Percentiles rank a stretch among this genome's conserved stretches.
These are phyloP conservation scores for Agonopterix alstromeriana DNA, from an alignment of 2,888 invertebrate genomes.

Conservation along the genomic window DNA sequence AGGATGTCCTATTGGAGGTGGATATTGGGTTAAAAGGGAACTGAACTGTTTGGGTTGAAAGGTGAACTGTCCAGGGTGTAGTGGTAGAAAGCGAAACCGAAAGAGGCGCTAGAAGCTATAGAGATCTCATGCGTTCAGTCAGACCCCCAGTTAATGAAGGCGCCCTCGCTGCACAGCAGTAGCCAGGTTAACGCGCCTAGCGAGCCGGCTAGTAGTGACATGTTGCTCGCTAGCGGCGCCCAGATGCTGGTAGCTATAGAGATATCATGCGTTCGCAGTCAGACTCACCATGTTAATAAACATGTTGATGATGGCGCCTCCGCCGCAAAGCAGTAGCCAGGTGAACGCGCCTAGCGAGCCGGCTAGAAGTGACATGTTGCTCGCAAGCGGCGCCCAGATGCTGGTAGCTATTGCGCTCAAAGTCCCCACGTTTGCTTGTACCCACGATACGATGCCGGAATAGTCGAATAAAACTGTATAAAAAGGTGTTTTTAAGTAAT, in stretches of 20 bases:
- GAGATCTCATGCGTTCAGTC: too few relatives aligned
- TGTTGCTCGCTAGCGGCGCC: constrained; percentile 94
- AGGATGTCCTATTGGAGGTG: too few relatives aligned
- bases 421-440: constrained; percentile 93
- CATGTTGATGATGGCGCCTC: constrained; percentile 93
- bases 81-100: too few relatives aligned
- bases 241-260: constrained; percentile 85
- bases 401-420: constrained; percentile 88
- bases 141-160: too few relatives aligned
- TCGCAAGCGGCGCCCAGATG: constrained; percentile 94
- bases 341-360: constrained; percentile 91
- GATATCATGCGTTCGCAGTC: too few relatives aligned
- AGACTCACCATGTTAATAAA: constrained; percentile 85
- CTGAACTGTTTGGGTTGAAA: too few relatives aligned
- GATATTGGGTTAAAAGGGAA: too few relatives aligned
- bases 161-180: constrained; percentile 93
- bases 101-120: too few relatives aligned
- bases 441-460: constrained; percentile 85
- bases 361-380: constrained; percentile 91
- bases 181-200: constrained; percentile 92
- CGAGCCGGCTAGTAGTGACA: constrained; percentile 89
- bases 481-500: too few relatives aligned
- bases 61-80: too few relatives aligned
- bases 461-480: constrained; percentile 81
- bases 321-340: constrained; percentile 91